These are phyloP conservation scores for Somateria mollissima DNA, from an alignment of 2,797 vertebrate species.

Conservation along the genomic window DNA sequence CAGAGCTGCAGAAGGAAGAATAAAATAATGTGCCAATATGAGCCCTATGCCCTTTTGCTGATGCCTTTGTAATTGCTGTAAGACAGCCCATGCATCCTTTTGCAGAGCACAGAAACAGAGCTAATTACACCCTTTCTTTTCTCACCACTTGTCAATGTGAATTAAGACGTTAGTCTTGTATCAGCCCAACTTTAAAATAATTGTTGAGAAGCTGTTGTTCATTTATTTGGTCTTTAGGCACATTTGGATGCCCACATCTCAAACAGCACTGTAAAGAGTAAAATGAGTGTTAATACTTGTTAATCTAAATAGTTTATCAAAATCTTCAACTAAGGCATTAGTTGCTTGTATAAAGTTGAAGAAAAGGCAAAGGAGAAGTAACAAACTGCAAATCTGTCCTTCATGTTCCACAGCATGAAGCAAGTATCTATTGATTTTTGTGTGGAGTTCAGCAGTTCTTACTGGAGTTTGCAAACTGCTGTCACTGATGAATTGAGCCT, in stretches of 20 bases:
- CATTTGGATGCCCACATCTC: not conserved
- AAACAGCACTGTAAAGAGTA: not conserved
- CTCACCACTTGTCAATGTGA: not conserved
- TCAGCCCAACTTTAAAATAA: not conserved
- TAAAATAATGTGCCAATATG: not conserved
- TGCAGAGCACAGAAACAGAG: not conserved
- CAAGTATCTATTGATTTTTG: not conserved
- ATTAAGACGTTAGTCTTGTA: not conserved
- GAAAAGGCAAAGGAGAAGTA: not conserved
- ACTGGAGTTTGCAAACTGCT: not conserved
- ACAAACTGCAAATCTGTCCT: not conserved
- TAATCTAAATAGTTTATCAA: not conserved
- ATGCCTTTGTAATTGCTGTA: not conserved
- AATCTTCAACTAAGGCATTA: not conserved
- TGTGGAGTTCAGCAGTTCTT: not conserved
- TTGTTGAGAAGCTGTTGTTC: not conserved
- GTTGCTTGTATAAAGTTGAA: not conserved
- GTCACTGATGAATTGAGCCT: not conserved
- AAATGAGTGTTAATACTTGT: not conserved
- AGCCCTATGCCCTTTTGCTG: not conserved
- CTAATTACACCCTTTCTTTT: not conserved
- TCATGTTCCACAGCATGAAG: rapidly evolving
- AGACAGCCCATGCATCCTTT: not conserved
- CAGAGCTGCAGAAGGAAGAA: not conserved
- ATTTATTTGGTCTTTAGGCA: not conserved